Evolutionary conservation across 30 jellyfish, hydroid and myxozoan species (phyloP), one percentile per base, ranked within the genome.

Genomic region (Aurelia coerulea): DNA sequence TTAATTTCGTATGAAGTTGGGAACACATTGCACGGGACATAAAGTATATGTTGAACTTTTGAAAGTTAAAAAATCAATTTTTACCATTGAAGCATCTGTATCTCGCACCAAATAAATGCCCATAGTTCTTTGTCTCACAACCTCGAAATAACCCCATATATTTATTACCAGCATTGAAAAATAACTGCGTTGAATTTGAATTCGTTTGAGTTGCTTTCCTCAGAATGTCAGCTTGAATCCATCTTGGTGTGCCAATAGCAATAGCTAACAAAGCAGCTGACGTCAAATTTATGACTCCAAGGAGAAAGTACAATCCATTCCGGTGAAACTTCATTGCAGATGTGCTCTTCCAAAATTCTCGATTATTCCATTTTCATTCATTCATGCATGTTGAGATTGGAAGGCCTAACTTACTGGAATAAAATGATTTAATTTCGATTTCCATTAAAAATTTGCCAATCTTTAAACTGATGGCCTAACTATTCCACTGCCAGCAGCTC

Each of bases 111-210:
- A 62, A 65, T 18, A 68, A 73, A 31, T n/a, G 29, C 31, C 83
- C 97, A 39, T 78, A 88, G 31, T 62, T 79, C 85, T 88, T 88
- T 73, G 73, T 88, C 41, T 88, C 97, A 67, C 97, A 88, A 37
- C 97, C 97, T 7, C 82, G 79, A 50, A 88, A 88, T 64, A 88
- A 31, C 15, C 97, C 97, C 33, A 88, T 66, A 65, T 88, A 63
- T 80, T 88, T 88, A 73, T 32, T 69, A 12, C 97, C 97, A 1
- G 92, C 92, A 3, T 41, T 12, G 64, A 75, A 53, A 3, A 56
- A 10, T 34, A 54, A 58, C 1, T 50, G 42, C 62, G 92, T 79
- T 19, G 68, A 10, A 74, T 88, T 88, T 5, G 31, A 63, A 15
- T 34, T 39, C 2, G 78, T 11, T 12, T 8, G 42, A 14, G 69